Evolutionary conservation across 2,888 invertebrate species (phyloP).

Genomic region (Abrostola triplasia): DNA sequence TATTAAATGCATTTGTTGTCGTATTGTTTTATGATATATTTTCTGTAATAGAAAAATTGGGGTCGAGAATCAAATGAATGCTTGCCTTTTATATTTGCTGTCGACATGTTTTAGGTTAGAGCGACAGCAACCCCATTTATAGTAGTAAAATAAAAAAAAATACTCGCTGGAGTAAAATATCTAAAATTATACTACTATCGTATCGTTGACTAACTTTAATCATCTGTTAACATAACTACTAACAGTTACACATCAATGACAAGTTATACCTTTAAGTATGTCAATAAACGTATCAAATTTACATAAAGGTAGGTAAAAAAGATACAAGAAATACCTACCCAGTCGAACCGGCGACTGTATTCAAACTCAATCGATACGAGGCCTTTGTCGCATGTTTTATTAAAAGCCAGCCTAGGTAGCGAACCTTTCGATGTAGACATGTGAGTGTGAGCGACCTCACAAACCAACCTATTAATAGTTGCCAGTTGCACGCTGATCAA

Average conservation of each 20-base stretch:
- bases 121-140: too few species aligned
- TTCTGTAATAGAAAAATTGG: not conserved
- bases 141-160: too few species aligned
- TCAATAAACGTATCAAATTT: too few species aligned
- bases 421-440: conserved; percentile 1
- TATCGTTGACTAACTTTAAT: too few species aligned
- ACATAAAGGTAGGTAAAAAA: not conserved
- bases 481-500: conserved; percentile 41
- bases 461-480: conserved; percentile 40
- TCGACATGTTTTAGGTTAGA: too few species aligned
- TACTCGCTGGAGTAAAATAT: too few species aligned
- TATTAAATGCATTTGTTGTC: not conserved
- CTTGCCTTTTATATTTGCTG: too few species aligned
- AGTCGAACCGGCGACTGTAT: conserved; percentile 19
- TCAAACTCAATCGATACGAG: conserved; percentile 44
- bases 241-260: too few species aligned
- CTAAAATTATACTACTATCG: too few species aligned
- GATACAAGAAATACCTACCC: conserved; percentile 16
- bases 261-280: too few species aligned
- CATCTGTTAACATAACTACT: too few species aligned
- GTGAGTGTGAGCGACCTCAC: conserved; percentile 29
- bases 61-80: too few species aligned
- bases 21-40: not conserved
- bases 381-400: conserved; percentile 47
- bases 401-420: conserved; percentile 28